A percentile compares a stretch with the other conserved stretches of the same genome.
phyloP scores from a whole-genome alignment of 1,140 invertebrate species.

The Drosophila obscura region DNA sequence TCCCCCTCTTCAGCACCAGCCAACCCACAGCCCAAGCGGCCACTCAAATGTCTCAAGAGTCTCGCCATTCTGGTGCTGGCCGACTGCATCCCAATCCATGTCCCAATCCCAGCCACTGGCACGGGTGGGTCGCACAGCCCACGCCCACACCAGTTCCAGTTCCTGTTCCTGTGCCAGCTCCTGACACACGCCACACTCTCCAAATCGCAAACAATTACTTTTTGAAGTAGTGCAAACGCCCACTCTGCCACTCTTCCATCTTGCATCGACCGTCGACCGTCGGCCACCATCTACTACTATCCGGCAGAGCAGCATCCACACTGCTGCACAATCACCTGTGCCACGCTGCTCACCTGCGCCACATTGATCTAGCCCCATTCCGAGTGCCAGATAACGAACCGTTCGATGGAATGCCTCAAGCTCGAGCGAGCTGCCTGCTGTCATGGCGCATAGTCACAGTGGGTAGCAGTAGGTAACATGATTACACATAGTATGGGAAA shows the following conservation, averaged over 20 bases:
- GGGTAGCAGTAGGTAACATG: constrained; percentile 37
- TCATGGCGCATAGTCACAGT: constrained; percentile 28
- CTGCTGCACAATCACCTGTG: constrained; percentile 26
- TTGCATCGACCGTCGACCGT: constrained; percentile 9
- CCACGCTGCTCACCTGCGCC: constrained; percentile 53
- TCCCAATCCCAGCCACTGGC: constrained; percentile 22
- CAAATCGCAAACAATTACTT: constrained; percentile 82
- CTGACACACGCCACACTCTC: constrained; percentile 66
- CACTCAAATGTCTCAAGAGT: constrained; percentile 80
- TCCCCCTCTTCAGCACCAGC: constrained; percentile 22
- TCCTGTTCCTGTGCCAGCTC: constrained; percentile 11
- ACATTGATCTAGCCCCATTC: constrained; percentile 68
- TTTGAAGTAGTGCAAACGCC: constrained; percentile 66
- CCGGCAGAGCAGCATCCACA: neutral
- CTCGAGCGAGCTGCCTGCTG: constrained; percentile 38
- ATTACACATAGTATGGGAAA: constrained; percentile 27
- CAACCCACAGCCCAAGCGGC: constrained; percentile 23
- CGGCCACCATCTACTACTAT: constrained; percentile 3
- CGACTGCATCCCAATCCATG: constrained; percentile 45
- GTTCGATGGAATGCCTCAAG: constrained; percentile 61
- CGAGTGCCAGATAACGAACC: constrained; percentile 66
- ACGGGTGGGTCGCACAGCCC: too few relatives aligned
- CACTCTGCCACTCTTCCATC: neutral
- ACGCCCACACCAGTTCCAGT: constrained; percentile 13
- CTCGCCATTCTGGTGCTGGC: constrained; percentile 48